Conservation (phyloP, 2,113 vertebrate genomes). For the Sceloporus undulatus region DNA sequence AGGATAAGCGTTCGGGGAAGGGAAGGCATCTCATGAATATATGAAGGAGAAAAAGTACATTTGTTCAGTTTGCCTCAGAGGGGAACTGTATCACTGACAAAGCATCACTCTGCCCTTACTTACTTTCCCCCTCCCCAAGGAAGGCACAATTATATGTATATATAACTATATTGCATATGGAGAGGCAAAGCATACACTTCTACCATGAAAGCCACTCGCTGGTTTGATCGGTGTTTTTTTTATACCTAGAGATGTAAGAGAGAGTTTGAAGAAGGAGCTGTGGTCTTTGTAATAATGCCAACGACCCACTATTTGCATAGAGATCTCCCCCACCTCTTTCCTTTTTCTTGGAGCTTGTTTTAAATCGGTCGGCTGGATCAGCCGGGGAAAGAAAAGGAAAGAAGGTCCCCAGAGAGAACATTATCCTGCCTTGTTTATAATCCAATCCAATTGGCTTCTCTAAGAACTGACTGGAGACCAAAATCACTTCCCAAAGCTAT, state of each 20-base stretch:
- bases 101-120: conserved; percentile 44
- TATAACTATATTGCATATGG: conserved; percentile 12
- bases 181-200: not conserved
- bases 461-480: not conserved
- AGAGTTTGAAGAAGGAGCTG: not conserved
- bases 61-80: conserved; percentile 62
- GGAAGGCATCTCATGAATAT: conserved; percentile 60
- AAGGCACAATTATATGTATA: conserved; percentile 58
- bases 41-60: conserved; percentile 65
- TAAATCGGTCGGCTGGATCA: not conserved
- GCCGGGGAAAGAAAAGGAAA: not conserved
- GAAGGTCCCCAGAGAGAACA: not conserved
- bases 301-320: conserved; percentile 2
- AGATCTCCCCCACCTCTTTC: not conserved
- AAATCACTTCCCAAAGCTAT: not conserved
- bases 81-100: conserved; percentile 51
- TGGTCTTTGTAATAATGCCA: not conserved
- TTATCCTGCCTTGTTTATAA: not conserved
- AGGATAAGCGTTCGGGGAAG: conserved; percentile 36
- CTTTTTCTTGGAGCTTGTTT: not conserved
- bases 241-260: not conserved
- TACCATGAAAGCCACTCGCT: too few relatives aligned
- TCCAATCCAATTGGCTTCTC: not conserved
- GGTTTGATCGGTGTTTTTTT: too few relatives aligned
- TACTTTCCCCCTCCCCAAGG: conserved; percentile 12